Evolutionary conservation across 2,888 invertebrate species (phyloP).

Genomic region (Crematogaster levior): DNA sequence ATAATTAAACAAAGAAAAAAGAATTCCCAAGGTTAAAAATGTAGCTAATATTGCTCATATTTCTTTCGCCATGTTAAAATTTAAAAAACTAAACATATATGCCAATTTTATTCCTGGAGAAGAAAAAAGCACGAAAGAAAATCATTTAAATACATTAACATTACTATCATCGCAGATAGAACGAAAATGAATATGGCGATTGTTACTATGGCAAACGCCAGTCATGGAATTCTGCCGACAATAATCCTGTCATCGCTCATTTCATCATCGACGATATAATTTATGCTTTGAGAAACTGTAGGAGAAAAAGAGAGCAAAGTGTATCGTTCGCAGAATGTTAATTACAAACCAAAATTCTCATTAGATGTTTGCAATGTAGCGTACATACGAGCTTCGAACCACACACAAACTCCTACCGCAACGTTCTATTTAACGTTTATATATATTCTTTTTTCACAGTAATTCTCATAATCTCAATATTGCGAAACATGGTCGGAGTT

Average conservation of each 20-base stretch:
- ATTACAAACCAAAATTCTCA: slow-evolving; percentile 26
- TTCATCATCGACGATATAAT: slow-evolving; percentile 38
- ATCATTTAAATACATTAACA: slow-evolving; percentile 8
- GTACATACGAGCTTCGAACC: slow-evolving; percentile 13
- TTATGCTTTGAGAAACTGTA: slow-evolving; percentile 37
- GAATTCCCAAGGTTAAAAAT: too few relatives aligned
- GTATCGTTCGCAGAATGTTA: slow-evolving; percentile 36
- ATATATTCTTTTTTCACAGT: neutral
- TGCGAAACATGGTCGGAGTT: neutral
- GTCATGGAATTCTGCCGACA: neutral
- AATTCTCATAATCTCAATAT: neutral
- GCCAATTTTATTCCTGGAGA: neutral
- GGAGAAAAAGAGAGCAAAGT: slow-evolving; percentile 11
- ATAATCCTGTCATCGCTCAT: slow-evolving; percentile 42
- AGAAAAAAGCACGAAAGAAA: neutral
- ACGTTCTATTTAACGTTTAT: neutral
- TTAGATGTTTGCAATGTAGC: neutral
- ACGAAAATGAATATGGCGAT: neutral
- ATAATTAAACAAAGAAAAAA: too few relatives aligned
- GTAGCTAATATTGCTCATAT: neutral
- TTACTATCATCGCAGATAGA: slow-evolving; percentile 22
- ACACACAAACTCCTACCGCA: neutral
- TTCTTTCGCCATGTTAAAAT: neutral
- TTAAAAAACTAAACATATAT: neutral
- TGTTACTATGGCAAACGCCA: neutral